Percentiles rank a stretch among this genome's conserved stretches.
phyloP scores from a whole-genome alignment of 2,113 vertebrate genomes.

The Guaruba guarouba region DNA sequence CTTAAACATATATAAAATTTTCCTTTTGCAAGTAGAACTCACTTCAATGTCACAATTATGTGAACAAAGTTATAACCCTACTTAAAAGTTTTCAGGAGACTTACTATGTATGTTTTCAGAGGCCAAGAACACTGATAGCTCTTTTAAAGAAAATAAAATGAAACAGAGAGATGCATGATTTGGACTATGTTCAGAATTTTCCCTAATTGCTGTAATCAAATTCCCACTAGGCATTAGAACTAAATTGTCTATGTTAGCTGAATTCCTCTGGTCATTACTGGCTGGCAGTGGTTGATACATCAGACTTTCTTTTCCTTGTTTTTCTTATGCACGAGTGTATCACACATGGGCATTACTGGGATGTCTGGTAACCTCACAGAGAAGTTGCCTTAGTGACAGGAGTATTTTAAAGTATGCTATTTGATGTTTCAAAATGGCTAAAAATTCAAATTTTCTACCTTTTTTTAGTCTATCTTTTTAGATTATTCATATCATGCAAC shows the following conservation, averaged over 20 bases:
- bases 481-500: not conserved
- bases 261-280: slow-evolving; percentile 57
- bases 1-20: slow-evolving; percentile 10
- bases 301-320: slow-evolving; percentile 42
- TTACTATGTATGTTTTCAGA: slow-evolving; percentile 18
- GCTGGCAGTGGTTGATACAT: slow-evolving; percentile 35
- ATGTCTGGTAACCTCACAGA: slow-evolving; percentile 22
- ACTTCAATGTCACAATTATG: slow-evolving; percentile 27
- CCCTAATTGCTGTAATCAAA: slow-evolving; percentile 65
- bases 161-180: slow-evolving; percentile 24
- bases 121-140: slow-evolving; percentile 23
- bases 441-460: not conserved
- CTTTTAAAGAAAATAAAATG: slow-evolving; percentile 42
- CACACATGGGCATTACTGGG: not conserved
- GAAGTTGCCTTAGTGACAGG: not conserved
- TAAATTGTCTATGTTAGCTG: slow-evolving; percentile 54
- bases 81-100: slow-evolving; percentile 24
- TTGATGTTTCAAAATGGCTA: not conserved
- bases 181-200: slow-evolving; percentile 39
- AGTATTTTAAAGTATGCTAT: not conserved
- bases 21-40: slow-evolving; percentile 24
- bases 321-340: slow-evolving; percentile 18
- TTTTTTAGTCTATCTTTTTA: not conserved
- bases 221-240: slow-evolving; percentile 57
- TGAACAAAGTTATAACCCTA: not conserved